Evolutionary conservation across 2,888 invertebrate genomes (phyloP).

Genomic region (Pristionchus entomophagus): DNA sequence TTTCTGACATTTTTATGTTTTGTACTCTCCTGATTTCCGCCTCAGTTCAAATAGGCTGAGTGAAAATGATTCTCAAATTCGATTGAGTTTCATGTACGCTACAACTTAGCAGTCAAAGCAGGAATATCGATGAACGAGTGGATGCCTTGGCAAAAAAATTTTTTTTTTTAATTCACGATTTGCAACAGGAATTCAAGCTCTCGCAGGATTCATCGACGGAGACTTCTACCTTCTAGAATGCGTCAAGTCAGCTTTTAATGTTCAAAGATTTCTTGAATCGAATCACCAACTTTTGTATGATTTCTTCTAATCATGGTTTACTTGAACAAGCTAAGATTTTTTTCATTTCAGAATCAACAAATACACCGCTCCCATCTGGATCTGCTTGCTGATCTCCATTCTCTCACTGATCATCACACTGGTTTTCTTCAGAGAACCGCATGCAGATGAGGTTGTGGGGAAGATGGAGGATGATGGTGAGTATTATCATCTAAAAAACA

Average conservation of each 20-base stretch:
- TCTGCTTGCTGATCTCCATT: background rate
- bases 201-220: background rate
- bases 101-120: no score
- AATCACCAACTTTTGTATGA: no score
- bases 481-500: background rate
- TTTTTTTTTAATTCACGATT: no score
- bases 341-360: conserved; percentile 18
- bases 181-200: background rate
- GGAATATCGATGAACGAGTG: no score
- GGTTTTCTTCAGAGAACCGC: background rate
- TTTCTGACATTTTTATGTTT: no score
- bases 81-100: background rate
- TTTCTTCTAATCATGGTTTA: no score
- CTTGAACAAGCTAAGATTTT: background rate
- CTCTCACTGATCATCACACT: background rate
- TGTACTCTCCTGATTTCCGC: background rate
- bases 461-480: background rate
- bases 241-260: background rate
- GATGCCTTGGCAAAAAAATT: no score
- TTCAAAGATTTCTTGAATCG: no score
- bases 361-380: conserved; percentile 18
- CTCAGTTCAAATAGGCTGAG: no score
- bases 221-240: background rate
- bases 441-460: background rate
- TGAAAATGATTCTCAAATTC: background rate